A percentile compares a stretch with the other conserved stretches of the same genome.
These are phyloP conservation scores for Hydrotaea diabolus DNA, from an alignment of 2,888 invertebrate genomes.

Conservation along the genomic window DNA sequence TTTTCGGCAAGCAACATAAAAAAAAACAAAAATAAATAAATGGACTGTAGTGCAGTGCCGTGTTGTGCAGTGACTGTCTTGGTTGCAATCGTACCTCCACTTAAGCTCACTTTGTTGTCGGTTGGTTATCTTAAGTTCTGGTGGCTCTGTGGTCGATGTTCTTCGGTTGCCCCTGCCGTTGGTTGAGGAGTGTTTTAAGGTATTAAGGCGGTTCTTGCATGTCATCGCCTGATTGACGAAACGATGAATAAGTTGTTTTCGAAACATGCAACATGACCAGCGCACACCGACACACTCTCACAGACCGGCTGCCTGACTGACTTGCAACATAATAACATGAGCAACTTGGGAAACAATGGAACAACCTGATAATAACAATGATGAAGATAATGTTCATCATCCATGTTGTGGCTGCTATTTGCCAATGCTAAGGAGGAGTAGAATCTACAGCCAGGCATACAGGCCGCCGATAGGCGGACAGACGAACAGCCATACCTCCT, in stretches of 20 bases:
- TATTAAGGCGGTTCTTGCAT: conserved; percentile 75
- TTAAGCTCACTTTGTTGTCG: conserved; percentile 36
- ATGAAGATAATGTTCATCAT: conserved; percentile 13
- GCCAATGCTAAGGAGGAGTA: conserved; percentile 28
- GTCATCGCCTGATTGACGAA: conserved; percentile 77
- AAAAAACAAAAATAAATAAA: conserved; percentile 5
- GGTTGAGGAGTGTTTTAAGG: conserved; percentile 64
- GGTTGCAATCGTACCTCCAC: neutral
- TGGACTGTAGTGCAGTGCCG: neutral
- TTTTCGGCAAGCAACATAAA: conserved; percentile 34
- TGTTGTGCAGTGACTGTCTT: neutral
- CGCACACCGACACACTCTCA: neutral
- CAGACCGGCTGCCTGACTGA: neutral
- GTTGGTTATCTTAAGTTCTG: conserved; percentile 43
- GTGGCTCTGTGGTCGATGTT: conserved; percentile 4
- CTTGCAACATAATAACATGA: conserved; percentile 28
- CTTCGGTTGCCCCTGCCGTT: conserved; percentile 14
- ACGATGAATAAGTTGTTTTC: conserved; percentile 73
- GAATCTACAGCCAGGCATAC: neutral
- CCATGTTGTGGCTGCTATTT: neutral
- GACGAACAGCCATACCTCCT: no score
- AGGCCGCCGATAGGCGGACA: no score
- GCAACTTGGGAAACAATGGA: conserved; percentile 53
- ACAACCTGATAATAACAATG: conserved; percentile 64
- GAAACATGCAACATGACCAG: conserved; percentile 41